Percentiles rank a stretch among this genome's conserved stretches.
These are phyloP conservation scores for Prionace glauca DNA, from an alignment of 2,797 vertebrate species.

Conservation along the genomic window DNA sequence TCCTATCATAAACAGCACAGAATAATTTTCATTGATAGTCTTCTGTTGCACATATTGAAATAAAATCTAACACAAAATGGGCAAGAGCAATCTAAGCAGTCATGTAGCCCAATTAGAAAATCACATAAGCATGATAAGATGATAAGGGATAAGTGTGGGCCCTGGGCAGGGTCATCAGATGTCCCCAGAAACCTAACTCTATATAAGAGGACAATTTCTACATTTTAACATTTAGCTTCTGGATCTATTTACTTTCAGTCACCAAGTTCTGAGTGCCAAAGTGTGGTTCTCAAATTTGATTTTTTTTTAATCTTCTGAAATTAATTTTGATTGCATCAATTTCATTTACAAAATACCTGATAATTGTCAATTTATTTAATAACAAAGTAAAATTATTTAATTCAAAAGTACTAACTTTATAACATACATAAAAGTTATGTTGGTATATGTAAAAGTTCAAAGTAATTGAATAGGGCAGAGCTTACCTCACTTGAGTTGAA, in stretches of 20 bases:
- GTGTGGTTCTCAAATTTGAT: neutral
- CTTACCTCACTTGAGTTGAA: slow-evolving; percentile 28
- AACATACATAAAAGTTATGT: neutral
- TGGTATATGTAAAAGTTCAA: neutral
- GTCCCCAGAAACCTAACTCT: neutral
- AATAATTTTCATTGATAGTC: neutral
- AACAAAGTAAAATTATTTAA: neutral
- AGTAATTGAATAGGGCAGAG: neutral
- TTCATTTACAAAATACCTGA: neutral
- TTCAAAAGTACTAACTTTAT: neutral
- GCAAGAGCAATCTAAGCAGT: neutral
- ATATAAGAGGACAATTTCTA: neutral
- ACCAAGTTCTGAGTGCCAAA: neutral
- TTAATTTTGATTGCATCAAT: neutral
- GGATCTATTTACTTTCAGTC: neutral
- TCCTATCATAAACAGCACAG: neutral
- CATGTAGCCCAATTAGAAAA: neutral
- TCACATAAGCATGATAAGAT: neutral
- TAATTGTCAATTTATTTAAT: neutral
- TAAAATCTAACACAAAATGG: neutral
- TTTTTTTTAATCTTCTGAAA: neutral
- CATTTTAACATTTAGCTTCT: neutral
- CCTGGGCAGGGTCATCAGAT: neutral
- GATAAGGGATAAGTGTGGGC: neutral
- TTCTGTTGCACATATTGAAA: neutral